phyloP scores from a whole-genome alignment of 2,888 invertebrate species.

The Abscondita cerata region DNA sequence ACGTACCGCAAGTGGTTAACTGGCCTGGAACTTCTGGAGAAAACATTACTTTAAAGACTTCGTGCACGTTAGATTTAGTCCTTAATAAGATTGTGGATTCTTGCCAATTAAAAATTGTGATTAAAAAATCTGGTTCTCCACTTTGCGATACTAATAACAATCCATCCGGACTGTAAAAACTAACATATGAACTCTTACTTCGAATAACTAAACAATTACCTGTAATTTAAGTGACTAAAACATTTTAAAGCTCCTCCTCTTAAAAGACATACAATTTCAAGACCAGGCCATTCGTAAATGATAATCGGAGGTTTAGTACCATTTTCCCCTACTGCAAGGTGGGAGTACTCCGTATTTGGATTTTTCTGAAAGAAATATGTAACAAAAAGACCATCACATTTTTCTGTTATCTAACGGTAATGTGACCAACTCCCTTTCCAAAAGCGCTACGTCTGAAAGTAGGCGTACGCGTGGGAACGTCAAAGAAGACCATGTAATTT shows the following conservation, averaged over 20 bases:
- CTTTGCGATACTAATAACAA: slow-evolving; percentile 82
- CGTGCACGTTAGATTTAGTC: slow-evolving; percentile 83
- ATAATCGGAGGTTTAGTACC: slow-evolving; percentile 72
- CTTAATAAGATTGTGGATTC: slow-evolving; percentile 76
- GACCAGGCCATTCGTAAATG: slow-evolving; percentile 83
- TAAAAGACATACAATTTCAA: slow-evolving; percentile 77
- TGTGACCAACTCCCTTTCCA: slow-evolving; percentile 82
- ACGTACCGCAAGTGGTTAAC: slow-evolving; percentile 76
- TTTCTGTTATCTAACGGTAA: slow-evolving; percentile 63
- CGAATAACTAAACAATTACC: no score
- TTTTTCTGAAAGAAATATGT: slow-evolving; percentile 63
- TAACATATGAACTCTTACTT: no score
- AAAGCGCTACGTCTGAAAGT: slow-evolving; percentile 76
- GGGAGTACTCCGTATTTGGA: slow-evolving; percentile 64
- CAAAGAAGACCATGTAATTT: slow-evolving; percentile 79
- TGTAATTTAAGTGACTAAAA: slow-evolving; percentile 78
- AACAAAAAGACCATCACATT: slow-evolving; percentile 6
- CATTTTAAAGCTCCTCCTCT: slow-evolving; percentile 75
- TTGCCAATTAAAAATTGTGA: slow-evolving; percentile 91
- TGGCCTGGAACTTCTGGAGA: slow-evolving; percentile 82
- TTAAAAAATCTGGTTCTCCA: slow-evolving; percentile 83
- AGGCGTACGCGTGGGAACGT: slow-evolving; percentile 69
- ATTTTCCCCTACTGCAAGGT: slow-evolving; percentile 88
- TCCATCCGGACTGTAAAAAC: slow-evolving; percentile 80
- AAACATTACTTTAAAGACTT: slow-evolving; percentile 80